phyloP scores from a whole-genome alignment of 2,797 vertebrate species.

The Anniella stebbinsi region DNA sequence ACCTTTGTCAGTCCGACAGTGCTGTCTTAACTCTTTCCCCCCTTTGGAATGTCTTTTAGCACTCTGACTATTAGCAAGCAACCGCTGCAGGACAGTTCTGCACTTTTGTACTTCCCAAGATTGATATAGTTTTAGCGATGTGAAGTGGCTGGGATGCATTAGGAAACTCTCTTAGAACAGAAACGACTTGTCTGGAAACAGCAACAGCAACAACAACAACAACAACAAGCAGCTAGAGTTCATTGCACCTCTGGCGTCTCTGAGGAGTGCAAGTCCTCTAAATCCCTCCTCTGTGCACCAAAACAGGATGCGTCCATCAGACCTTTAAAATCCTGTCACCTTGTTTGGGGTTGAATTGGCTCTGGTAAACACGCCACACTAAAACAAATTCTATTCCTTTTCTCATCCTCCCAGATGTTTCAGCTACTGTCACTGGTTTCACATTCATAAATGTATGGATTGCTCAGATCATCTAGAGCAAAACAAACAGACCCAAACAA shows the following conservation, averaged over 20 bases:
- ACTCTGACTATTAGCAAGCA: neutral
- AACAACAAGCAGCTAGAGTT: neutral
- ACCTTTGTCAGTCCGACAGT: neutral
- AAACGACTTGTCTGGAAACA: neutral
- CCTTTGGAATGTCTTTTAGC: neutral
- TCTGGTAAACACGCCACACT: neutral
- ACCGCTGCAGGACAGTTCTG: neutral
- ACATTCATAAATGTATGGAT: slow-evolving; percentile 16
- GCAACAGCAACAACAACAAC: neutral
- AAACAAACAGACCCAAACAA: slow-evolving; percentile 15
- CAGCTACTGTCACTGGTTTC: neutral
- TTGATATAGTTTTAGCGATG: neutral
- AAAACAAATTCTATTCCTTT: slow-evolving; percentile 25
- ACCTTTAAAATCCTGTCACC: slow-evolving; percentile 13
- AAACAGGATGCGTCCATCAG: neutral
- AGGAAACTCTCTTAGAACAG: neutral
- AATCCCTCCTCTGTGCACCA: fast-evolving
- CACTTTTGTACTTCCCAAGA: neutral
- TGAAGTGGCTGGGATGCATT: neutral
- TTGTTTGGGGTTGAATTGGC: slow-evolving; percentile 21
- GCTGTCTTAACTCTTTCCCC: neutral
- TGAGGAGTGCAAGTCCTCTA: neutral
- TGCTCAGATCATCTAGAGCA: slow-evolving; percentile 14
- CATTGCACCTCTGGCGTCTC: slow-evolving; percentile 4
- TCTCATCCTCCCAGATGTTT: slow-evolving; percentile 11